Evolutionary conservation across 2,113 vertebrate species (phyloP), one percentile per base, ranked within the genome.

Genomic region (Panurus biarmicus): DNA sequence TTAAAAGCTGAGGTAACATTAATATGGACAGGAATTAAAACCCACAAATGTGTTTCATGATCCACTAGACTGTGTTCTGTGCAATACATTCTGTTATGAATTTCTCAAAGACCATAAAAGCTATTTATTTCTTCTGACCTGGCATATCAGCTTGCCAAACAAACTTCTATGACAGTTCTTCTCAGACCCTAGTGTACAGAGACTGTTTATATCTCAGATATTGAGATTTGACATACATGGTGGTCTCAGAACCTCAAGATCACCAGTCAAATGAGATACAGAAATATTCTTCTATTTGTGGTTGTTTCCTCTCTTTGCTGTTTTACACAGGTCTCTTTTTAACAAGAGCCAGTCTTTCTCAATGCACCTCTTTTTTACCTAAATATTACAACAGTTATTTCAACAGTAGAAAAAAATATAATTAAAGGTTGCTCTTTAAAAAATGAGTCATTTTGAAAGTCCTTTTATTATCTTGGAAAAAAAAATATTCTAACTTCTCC

Each of bases 181-280:
- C 25, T 61, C 56, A 65, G 26, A 56, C 6, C 7, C 8, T 31
- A 20, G 36, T 13, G 19, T 29, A 31, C 9, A 38, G 14, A 40
- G 14, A 5, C 11, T 54, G 11, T 44, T 87, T 72, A 66, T 35
- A 75, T 9, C 42, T 71, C 26, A 75, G 19, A 42, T 36, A 82
- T 5, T 0, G 3, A 74, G 7, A 72, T n/a, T 17, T 4, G 3
- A 54, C 22, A 64, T 23, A 54, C 12, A 8, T 9, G 4, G 26
- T 6, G 2, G 19, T 72, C 23, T 72, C 67, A 76, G n/a, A 60
- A 81, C 26, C 26, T 73, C 65, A 90, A 40, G 11, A 69, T 18
- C n/a, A 17, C 3, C 33, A 64, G 20, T 38, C 20, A 73, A 87
- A 87, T 40, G 8, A 11, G 19, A 67, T 29, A 35, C 1, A 62